phyloP scores from a whole-genome alignment of 2,113 vertebrate genomes.

The Apeltes quadracus region DNA sequence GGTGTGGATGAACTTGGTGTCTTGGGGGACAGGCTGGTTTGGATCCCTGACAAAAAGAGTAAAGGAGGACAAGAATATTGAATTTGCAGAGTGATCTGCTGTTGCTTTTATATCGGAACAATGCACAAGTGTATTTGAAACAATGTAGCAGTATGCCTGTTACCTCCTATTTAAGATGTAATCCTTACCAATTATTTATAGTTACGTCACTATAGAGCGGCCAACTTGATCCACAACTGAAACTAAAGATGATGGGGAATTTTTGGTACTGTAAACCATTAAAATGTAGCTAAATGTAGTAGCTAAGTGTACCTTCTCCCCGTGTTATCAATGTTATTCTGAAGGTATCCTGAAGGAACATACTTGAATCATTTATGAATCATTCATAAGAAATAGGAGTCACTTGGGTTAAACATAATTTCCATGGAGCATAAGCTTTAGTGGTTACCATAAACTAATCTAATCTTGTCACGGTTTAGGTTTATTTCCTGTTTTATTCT shows the following conservation, averaged over 20 bases:
- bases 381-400: conserved; percentile 16
- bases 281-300: too few species aligned
- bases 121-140: background rate
- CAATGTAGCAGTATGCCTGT: background rate
- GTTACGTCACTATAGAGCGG: conserved; percentile 2
- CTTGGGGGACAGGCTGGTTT: conserved; percentile 98
- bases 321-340: conserved; percentile 50
- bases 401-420: conserved; percentile 27
- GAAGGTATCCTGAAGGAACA: conserved; percentile 21
- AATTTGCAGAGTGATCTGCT: background rate
- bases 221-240: conserved; percentile 7
- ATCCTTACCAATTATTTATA: background rate
- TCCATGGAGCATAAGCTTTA: conserved; percentile 16
- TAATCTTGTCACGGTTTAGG: too few species aligned
- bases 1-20: conserved; percentile 98
- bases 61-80: conserved; percentile 4
- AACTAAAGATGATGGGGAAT: conserved; percentile 6
- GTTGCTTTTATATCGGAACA: background rate
- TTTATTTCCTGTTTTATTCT: too few species aligned
- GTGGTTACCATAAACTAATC: background rate
- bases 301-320: conserved; percentile 43
- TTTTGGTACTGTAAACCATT: conserved; percentile 35
- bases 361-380: conserved; percentile 15
- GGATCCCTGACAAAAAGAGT: conserved; percentile 85
- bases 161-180: background rate